Evolutionary conservation across 37 sponge, comb jelly and placozoan genomes (phyloP), one percentile per base, ranked within the genome.

Genomic region (Ianthella basta): DNA sequence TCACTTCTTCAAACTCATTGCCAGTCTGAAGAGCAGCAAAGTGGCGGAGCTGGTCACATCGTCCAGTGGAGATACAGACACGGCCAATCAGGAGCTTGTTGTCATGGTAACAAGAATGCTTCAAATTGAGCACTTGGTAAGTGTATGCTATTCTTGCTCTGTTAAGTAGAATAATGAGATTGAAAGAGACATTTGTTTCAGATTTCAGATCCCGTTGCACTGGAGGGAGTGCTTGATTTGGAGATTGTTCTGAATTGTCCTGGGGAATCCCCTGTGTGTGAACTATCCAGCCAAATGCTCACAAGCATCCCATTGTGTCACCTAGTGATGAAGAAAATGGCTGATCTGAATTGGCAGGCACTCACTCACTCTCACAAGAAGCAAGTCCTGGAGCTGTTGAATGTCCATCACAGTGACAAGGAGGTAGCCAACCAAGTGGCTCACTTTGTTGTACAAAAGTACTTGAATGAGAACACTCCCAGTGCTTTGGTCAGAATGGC

Each of bases 1-100:
- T 19, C 44, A 44, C 54, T 75, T 75, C 78, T 75, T 21, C 53
- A 32, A 75, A 10, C 78, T 75, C 24, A 1, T 75, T 12, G 32
- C 78, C 20, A 3, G 3, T 38, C 10, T 75, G 78, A 44, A 44
- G 54, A 53, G 78, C 54, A 36, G 3, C 25, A 32, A 30, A 18
- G 5, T 50, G 25, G 2, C 54, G 1, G 24, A 18, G 3, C 16
- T 44, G 37, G 53, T 41, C 3, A 44, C 24, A 36, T 39, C 40
- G 25, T 21, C 54, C 12, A 4, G 37, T 75, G 78, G 40, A 36
- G 78, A 2, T 10, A 41, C 78, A 41, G 19, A 2, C 34, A 69
- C 70, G 6, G 54, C 78, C 78, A 75, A 75, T 24, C 78, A 41
- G 78, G 54, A 36, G 53, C 78, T 75, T 21, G 78, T 75, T 75